Percentiles rank a stretch among this genome's conserved stretches.
These are phyloP conservation scores for Cephus sareptanus DNA, from an alignment of 2,888 invertebrate species.

Conservation along the genomic window DNA sequence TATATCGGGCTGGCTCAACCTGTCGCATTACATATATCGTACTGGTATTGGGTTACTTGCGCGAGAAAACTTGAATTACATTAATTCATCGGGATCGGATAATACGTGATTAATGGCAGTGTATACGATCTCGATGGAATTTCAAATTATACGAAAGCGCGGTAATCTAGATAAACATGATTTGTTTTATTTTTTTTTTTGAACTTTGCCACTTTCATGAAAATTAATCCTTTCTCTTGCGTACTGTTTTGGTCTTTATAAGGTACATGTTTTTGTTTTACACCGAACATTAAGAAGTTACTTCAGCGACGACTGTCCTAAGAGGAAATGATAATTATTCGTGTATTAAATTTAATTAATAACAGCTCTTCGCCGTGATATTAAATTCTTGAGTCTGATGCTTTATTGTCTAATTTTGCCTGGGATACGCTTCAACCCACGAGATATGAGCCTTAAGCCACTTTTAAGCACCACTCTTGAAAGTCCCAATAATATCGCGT, in stretches of 20 bases:
- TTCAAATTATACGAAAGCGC: background rate
- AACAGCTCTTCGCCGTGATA: background rate
- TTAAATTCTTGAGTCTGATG: background rate
- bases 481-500: background rate
- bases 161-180: background rate
- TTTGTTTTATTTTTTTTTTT: background rate
- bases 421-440: background rate
- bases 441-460: background rate
- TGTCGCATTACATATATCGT: background rate
- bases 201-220: background rate
- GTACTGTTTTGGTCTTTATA: background rate
- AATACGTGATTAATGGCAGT: background rate
- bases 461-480: slow-evolving; percentile 1
- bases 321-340: background rate
- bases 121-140: background rate
- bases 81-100: background rate
- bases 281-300: background rate
- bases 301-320: background rate
- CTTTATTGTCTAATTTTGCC: slow-evolving; percentile 5
- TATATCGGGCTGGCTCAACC: background rate
- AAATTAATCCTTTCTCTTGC: background rate
- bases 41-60: background rate
- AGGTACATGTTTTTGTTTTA: background rate
- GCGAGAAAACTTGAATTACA: background rate
- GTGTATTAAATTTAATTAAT: background rate